Base-by-base conservation (phyloP, 1,140 invertebrate genomes). In the Euborellia annulipes region DNA sequence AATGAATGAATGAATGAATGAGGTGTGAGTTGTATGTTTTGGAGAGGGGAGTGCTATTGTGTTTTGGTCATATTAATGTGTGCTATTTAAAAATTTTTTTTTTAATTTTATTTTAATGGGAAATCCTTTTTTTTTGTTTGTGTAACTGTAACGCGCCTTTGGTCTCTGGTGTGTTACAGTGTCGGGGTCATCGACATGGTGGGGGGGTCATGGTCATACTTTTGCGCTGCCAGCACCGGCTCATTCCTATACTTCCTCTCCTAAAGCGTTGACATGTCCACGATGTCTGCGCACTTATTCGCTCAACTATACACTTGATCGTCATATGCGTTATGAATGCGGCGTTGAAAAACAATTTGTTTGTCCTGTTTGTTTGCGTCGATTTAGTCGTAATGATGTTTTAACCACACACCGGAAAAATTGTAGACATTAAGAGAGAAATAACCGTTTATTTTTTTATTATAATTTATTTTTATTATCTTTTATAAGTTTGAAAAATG, bases 201-300 rank as follows among this genome's bases (percentile, higher is more conserved):
- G 23, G 23, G 23, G 23, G 23, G 23, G 23, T 27, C 23, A 27
- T 27, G 23, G 23, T 27, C 23, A 27, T 6, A 27, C 23, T 6
- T 27, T 27, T 27, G 11, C 23, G 23, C 23, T 27, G 23, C 23
- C 23, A 27, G 23, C 4, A 27, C 23, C 23, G 23, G 23, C 23
- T 11, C 4, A 6, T 44, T 45, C 40, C 36, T 49, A 46, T 47
- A 47, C 30, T 44, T 41, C 43, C 52, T 49, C 59, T 56, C 39
- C 49, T 55, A 68, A 66, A 41, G 23, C 30, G 3, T 61, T 59
- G 57, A 49, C 44, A 53, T 63, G 58, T 52, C 56, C 55, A 49
- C 60, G 61, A 43, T 67, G 68, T 47, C 60, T 63, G 43, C 58
- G 66, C 40, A 51, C 45, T 47, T 71, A 68, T 54, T 57, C 56